Base-by-base conservation (phyloP, 2,888 invertebrate species). In the Zygaena filipendulae region DNA sequence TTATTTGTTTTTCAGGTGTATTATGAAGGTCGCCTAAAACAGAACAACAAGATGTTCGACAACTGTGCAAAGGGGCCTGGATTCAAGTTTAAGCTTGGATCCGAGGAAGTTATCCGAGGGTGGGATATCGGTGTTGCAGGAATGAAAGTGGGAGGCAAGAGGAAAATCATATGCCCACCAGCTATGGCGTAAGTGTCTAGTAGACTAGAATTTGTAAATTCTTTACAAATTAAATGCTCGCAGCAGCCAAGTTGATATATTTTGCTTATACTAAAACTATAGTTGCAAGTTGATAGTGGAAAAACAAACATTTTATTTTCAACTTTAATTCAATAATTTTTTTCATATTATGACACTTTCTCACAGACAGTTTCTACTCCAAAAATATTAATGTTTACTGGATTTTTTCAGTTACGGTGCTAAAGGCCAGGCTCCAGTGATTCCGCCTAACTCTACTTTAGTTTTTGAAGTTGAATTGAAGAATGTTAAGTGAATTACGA, bases 111-210 rank as follows among this genome's bases (percentile, higher is more conserved):
- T 1, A 95, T 96, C 52, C 87, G 87, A 45, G 95, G 92, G 8
- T 95, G 94, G 95, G 95, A 96, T 52, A 69, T 89, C 19, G 96
- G 94, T 27, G 77, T 95, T n/a, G 70, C 71, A 21, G 95, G 96
- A 25, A 97, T 97, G 97, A 94, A 92, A 72, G 88, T 94, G 33
- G 96, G 96, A 16, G 96, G 95, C 43, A 95, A 93, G 68, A 84
- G 97, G 56, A 87, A 86, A 49, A 85, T 97, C 29, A 84, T 84
- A 9, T 89, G 94, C 59, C 96, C 96, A 35, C 87, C 95, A 25
- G 72, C 85, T 25, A 87, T 92, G 86, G 96, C 88, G 85, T 96
- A 87, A 84, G 92, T 84, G n/a, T n/a, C n/a, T n/a, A n/a, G n/a
- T n/a, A n/a, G n/a, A n/a, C n/a, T n/a, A n/a, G n/a, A n/a, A n/a